A percentile compares a stretch with the other conserved stretches of the same genome.
Evolutionary conservation across 2,797 vertebrate species (phyloP).

Genomic region (Merluccius polli): DNA sequence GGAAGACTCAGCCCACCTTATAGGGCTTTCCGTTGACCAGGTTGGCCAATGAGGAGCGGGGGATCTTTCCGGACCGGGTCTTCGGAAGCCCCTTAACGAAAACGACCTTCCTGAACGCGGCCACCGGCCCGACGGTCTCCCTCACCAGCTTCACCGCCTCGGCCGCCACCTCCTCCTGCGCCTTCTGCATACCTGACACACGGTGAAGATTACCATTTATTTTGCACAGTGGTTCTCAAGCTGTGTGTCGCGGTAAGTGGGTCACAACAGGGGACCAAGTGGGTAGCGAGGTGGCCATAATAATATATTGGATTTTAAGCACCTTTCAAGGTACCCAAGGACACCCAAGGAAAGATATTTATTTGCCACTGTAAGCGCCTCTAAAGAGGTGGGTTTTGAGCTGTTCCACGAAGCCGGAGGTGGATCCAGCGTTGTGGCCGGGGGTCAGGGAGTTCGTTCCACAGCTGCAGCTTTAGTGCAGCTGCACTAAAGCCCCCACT

Average conservation of each 20-base stretch:
- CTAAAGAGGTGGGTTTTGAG: no score
- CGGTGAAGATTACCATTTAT: neutral
- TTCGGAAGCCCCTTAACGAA: slow-evolving; percentile 87
- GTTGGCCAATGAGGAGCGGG: slow-evolving; percentile 81
- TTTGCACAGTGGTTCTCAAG: neutral
- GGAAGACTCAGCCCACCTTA: slow-evolving; percentile 66
- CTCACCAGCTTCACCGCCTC: slow-evolving; percentile 84
- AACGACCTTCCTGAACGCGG: slow-evolving; percentile 84
- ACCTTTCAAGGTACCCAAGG: neutral
- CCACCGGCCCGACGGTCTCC: slow-evolving; percentile 86
- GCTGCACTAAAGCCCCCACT: no score
- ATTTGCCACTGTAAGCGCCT: no score
- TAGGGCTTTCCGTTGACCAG: slow-evolving; percentile 88
- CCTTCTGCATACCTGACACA: slow-evolving; percentile 69
- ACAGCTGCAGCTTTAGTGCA: no score
- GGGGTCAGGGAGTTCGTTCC: no score
- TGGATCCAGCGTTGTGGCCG: no score
- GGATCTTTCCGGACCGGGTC: slow-evolving; percentile 95
- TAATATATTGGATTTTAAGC: neutral
- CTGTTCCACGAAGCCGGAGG: no score
- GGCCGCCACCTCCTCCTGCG: slow-evolving; percentile 61
- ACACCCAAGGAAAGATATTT: no score
- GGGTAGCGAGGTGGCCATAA: no score
- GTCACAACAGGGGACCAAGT: neutral
- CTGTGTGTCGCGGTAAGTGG: no score